Evolutionary conservation across 1,140 invertebrate species (phyloP).

Genomic region (Nebria ingens): DNA sequence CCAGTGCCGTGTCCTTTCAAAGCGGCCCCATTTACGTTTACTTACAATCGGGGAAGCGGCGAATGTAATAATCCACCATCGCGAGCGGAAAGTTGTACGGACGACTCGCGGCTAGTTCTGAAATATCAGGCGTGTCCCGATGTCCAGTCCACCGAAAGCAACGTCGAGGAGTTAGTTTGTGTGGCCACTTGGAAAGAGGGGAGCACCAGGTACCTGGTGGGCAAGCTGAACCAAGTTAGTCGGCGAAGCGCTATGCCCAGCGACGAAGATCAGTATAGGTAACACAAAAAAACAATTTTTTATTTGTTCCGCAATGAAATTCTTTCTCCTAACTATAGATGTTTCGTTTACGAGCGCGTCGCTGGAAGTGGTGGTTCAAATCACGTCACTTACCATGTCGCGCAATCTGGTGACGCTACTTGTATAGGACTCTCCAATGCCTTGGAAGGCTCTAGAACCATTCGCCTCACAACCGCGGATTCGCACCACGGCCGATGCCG

Average conservation of each 20-base stretch:
- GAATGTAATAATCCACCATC: conserved; percentile 66
- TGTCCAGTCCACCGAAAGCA: conserved; percentile 57
- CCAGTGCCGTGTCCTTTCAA: conserved; percentile 62
- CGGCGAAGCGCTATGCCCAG: conserved; percentile 34
- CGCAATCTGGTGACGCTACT: conserved; percentile 71
- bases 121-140: conserved; percentile 81
- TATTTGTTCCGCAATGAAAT: too few relatives aligned
- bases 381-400: conserved; percentile 49
- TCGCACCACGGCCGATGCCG: conserved; percentile 53
- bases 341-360: conserved; percentile 50
- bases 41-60: conserved; percentile 58
- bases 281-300: too few relatives aligned
- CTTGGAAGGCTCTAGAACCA: conserved; percentile 33
- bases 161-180: conserved; percentile 70
- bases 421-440: conserved; percentile 61
- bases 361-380: conserved; percentile 26
- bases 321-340: too few relatives aligned
- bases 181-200: conserved; percentile 79
- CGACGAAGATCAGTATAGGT: conserved; percentile 44
- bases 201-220: conserved; percentile 68
- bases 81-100: conserved; percentile 70
- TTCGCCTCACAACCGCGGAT: conserved; percentile 33
- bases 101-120: conserved; percentile 64
- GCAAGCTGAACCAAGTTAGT: conserved; percentile 44
- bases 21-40: conserved; percentile 67